These are phyloP conservation scores for Thymelicus sylvestris DNA, from an alignment of 2,888 invertebrate genomes.

Conservation along the genomic window DNA sequence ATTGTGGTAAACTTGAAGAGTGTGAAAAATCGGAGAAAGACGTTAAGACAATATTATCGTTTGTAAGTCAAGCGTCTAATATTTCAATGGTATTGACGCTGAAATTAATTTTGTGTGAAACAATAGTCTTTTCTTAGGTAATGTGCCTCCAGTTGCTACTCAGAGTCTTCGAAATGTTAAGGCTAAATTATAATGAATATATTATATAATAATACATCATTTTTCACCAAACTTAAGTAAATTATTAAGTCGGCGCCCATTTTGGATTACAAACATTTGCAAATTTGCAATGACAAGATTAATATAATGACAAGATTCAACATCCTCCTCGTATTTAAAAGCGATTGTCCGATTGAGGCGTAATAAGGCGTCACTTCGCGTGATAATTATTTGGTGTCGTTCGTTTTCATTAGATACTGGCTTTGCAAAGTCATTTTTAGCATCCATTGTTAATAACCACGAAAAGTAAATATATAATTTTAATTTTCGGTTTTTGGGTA, in stretches of 20 bases:
- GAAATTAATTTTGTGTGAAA: conserved; percentile 31
- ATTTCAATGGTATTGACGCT: conserved; percentile 36
- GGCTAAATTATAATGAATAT: conserved; percentile 15
- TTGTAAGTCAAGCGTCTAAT: conserved; percentile 50
- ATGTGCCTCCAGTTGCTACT: conserved; percentile 21
- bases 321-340: conserved; percentile 40
- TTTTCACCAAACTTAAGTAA: background rate
- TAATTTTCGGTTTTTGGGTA: conserved; percentile 31
- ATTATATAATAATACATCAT: background rate
- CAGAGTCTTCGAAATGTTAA: conserved; percentile 2
- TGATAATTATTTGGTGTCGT: conserved; percentile 43
- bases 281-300: conserved; percentile 34
- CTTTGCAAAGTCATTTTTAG: conserved; percentile 42
- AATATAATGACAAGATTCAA: conserved; percentile 35
- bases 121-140: conserved; percentile 21
- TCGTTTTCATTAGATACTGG: conserved; percentile 28
- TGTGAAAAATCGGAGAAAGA: conserved; percentile 46
- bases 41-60: conserved; percentile 55
- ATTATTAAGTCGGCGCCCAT: conserved; percentile 21
- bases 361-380: conserved; percentile 29
- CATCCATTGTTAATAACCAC: conserved; percentile 47
- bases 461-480: conserved; percentile 42
- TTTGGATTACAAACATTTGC: conserved; percentile 31
- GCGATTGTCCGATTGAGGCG: conserved; percentile 40
- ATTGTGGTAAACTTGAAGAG: conserved; percentile 52